Evolutionary conservation across 1,140 invertebrate genomes (phyloP), one percentile per base, ranked within the genome.

Genomic region (Mamestra configurata): DNA sequence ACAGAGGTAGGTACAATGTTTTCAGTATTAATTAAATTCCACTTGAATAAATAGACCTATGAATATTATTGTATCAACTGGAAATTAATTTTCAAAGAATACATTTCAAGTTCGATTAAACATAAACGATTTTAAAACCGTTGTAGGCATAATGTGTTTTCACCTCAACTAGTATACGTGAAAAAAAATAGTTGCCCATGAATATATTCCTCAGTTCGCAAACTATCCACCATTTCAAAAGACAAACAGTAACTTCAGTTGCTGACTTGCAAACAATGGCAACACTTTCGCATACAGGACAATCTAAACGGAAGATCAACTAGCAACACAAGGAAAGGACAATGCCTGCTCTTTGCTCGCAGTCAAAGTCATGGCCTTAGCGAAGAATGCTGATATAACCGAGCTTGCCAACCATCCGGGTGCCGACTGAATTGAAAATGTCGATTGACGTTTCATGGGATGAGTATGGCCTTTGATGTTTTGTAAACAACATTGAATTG

Each of bases 281-380:
- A 37, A 27, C 35, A 75, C 71, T 75, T 75, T 75, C 53, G 37
- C 71, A 43, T 24, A 70, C 22, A 57, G 3, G 22, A 11, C 13
- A 43, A 75, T 75, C 71, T 75, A 49, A 49, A 70, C 71, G 71
- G 13, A 43, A 55, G 35, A 75, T 75, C 71, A 46, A 70, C 27
- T 8, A 10, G 11, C 13, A 24, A 75, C 35, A 59, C 35, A 37
- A 5, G 40, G 18, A 24, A 43, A 75, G 53, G 71, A 75, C 71
- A 75, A 75, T 75, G 71, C 10, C 6, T 22, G 71, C 71, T 59
- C 51, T 75, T 55, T 75, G 71, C 18, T 75, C 51, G 27, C 53
- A 55, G 71, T 59, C 71, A 75, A 75, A 75, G 71, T 57, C 53
- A 43, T 18, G 46, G 46, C 66, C 43, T 71, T 27, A 24, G 22